Conservation (phyloP, 2,888 invertebrate species). For the Drosophila borealis region DNA sequence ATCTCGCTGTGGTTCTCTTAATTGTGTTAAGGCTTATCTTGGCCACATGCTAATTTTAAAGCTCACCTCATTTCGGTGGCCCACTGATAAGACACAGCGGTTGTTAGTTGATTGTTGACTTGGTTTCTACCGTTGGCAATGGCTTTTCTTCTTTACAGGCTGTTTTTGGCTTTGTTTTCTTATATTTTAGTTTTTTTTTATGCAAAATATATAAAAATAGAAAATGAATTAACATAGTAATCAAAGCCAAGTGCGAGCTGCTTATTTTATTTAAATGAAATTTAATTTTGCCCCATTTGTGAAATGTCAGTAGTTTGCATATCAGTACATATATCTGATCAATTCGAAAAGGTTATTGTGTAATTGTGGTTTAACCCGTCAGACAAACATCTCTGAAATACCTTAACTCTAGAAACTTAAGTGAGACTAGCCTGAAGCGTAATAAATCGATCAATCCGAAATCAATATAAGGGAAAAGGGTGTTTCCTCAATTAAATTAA, state of each 20-base stretch:
- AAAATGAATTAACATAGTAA: conserved; percentile 55
- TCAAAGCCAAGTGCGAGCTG: conserved; percentile 27
- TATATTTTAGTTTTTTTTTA: conserved; percentile 11
- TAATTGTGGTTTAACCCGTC: too few species aligned
- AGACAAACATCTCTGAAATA: too few species aligned
- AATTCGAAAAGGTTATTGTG: too few species aligned
- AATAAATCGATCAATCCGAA: too few species aligned
- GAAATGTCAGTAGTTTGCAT: too few species aligned
- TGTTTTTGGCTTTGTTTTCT: conserved; percentile 11
- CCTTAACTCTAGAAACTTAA: too few species aligned
- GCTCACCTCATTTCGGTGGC: conserved; percentile 60
- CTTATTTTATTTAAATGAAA: not conserved
- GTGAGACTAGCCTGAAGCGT: too few species aligned
- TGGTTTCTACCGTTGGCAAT: conserved; percentile 9
- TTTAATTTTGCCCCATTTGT: not conserved
- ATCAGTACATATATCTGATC: too few species aligned
- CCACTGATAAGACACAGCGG: conserved; percentile 44
- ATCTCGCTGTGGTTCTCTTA: conserved; percentile 57
- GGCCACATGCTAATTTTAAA: conserved; percentile 45
- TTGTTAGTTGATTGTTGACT: conserved; percentile 15
- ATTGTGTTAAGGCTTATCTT: conserved; percentile 40
- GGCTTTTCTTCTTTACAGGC: conserved; percentile 9
- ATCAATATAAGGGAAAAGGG: too few species aligned
- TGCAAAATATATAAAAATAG: conserved; percentile 27
- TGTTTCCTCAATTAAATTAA: too few species aligned